These are phyloP conservation scores for Lobophora halterata DNA, from an alignment of 2,888 invertebrate species.

Conservation along the genomic window DNA sequence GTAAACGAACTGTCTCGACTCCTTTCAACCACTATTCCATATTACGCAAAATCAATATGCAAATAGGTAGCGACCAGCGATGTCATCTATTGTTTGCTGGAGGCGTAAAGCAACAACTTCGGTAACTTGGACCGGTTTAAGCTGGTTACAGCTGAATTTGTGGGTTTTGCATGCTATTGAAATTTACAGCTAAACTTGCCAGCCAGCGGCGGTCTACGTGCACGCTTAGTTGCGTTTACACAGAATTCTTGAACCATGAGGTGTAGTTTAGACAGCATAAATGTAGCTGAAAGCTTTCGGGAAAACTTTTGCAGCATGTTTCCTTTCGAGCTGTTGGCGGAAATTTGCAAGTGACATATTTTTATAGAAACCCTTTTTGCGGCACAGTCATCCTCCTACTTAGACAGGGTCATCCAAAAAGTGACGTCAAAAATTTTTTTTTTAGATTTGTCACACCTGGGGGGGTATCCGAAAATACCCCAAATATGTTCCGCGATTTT, in stretches of 20 bases:
- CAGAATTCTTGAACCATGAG: conserved; percentile 37
- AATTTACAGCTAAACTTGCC: conserved; percentile 71
- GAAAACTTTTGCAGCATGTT: conserved; percentile 1
- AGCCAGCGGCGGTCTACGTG: conserved; percentile 49
- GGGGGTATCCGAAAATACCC: too few relatives aligned
- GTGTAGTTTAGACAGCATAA: conserved; percentile 26
- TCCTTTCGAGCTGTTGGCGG: neutral
- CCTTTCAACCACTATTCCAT: conserved; percentile 23
- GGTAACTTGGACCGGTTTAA: conserved; percentile 61
- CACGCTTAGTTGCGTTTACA: conserved; percentile 36
- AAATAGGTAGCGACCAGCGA: conserved; percentile 51
- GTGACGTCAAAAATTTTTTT: too few relatives aligned
- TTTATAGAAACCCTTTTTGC: too few relatives aligned
- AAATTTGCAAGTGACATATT: neutral
- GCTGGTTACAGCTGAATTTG: conserved; percentile 65
- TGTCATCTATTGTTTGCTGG: conserved; percentile 48
- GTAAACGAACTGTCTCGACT: conserved; percentile 17
- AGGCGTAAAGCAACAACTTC: conserved; percentile 45
- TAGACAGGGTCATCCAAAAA: too few relatives aligned
- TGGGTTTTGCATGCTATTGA: conserved; percentile 72
- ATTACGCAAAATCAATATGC: conserved; percentile 59
- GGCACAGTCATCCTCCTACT: too few relatives aligned
- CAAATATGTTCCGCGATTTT: too few relatives aligned
- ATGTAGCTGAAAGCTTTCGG: conserved; percentile 9
- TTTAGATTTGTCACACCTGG: too few relatives aligned